phyloP scores from a whole-genome alignment of 2,888 invertebrate genomes.

The Ametastegia equiseti region DNA sequence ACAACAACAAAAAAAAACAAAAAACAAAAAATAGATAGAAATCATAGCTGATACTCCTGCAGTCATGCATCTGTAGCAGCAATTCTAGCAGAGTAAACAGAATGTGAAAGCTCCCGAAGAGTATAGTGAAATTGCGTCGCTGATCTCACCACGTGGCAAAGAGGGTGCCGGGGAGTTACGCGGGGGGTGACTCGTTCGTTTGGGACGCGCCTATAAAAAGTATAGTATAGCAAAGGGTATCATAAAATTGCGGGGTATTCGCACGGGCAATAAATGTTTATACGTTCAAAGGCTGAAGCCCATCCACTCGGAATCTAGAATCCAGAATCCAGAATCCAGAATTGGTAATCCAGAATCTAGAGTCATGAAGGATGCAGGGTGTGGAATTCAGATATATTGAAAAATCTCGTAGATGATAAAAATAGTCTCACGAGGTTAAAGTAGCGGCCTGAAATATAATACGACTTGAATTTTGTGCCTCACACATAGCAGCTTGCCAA shows the following conservation, averaged over 20 bases:
- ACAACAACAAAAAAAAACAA: too few species aligned
- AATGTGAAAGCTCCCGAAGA: neutral
- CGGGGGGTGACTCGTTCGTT: conserved; percentile 12
- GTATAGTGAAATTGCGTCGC: conserved; percentile 21
- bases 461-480: neutral
- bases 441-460: neutral
- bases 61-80: neutral
- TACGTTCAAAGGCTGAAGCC: conserved; percentile 46
- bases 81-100: neutral
- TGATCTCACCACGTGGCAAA: neutral
- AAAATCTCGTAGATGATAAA: neutral
- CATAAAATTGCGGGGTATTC: conserved; percentile 44
- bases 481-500: neutral
- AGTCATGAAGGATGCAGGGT: neutral
- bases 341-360: conserved; percentile 1
- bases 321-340: conserved; percentile 9
- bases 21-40: too few species aligned
- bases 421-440: neutral
- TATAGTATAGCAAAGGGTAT: conserved; percentile 24
- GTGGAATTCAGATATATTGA: conserved; percentile 25
- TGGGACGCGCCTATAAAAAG: conserved; percentile 30
- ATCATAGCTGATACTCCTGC: neutral
- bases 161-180: neutral
- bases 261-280: conserved; percentile 47
- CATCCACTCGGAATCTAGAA: conserved; percentile 7